Evolutionary conservation across 2,797 vertebrate genomes (phyloP).

Genomic region (Acipenser transmontanus): DNA sequence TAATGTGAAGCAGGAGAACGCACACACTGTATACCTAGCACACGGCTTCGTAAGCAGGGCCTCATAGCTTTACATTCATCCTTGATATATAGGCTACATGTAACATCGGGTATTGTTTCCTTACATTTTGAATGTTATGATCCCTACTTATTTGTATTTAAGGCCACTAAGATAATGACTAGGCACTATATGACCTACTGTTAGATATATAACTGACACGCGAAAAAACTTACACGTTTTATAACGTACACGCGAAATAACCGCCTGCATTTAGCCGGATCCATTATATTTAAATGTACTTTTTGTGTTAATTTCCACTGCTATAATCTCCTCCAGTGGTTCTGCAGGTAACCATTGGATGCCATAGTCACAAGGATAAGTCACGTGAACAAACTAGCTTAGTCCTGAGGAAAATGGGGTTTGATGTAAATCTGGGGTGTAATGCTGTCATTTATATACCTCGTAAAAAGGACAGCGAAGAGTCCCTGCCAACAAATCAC

Average conservation of each 20-base stretch:
- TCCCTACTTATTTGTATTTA: too few species aligned
- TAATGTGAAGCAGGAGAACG: too few species aligned
- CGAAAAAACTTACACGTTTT: constrained; percentile 15
- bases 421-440: constrained; percentile 95
- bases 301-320: constrained; percentile 17
- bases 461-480: constrained; percentile 97
- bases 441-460: constrained; percentile 96
- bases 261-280: constrained; percentile 20
- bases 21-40: too few species aligned
- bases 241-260: background rate
- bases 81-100: too few species aligned
- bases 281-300: constrained; percentile 20
- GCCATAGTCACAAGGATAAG: constrained; percentile 62
- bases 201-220: too few species aligned
- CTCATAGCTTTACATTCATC: too few species aligned
- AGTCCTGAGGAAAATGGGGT: constrained; percentile 86
- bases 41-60: too few species aligned
- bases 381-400: constrained; percentile 79
- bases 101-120: too few species aligned
- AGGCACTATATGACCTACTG: too few species aligned
- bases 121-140: too few species aligned
- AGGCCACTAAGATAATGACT: too few species aligned
- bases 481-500: constrained; percentile 96
- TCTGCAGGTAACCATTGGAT: constrained; percentile 69
- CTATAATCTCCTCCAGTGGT: background rate